Evolutionary conservation across 2,888 invertebrate genomes (phyloP).

Genomic region (Folsomia manolachei): DNA sequence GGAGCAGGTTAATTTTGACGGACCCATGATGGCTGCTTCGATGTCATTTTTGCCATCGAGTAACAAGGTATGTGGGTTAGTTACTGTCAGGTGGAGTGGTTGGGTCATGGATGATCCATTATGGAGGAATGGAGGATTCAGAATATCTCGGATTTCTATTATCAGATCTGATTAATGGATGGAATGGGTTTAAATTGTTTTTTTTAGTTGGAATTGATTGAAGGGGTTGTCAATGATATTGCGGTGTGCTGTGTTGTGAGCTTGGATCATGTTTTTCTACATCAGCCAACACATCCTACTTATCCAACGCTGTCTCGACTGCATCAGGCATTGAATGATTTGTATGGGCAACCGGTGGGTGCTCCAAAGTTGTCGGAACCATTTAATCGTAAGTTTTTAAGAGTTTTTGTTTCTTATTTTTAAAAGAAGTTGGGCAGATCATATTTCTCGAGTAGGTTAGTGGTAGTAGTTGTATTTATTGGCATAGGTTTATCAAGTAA

Average conservation of each 20-base stretch:
- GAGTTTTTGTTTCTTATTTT: no score
- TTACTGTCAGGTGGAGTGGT: no score
- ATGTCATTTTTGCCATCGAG: constrained; percentile 58
- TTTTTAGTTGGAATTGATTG: constrained; percentile 76
- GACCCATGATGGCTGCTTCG: constrained; percentile 29
- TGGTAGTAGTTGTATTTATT: no score
- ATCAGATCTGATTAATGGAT: neutral
- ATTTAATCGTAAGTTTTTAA: constrained; percentile 68
- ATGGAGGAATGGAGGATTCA: no score
- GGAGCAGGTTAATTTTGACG: constrained; percentile 57
- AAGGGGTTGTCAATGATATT: constrained; percentile 90
- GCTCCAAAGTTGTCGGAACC: constrained; percentile 78
- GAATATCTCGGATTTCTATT: no score
- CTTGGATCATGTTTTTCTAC: constrained; percentile 88
- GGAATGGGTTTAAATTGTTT: constrained; percentile 25
- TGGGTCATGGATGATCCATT: no score
- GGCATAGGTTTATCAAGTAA: no score
- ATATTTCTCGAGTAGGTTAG: no score
- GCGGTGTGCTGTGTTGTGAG: constrained; percentile 80
- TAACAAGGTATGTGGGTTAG: constrained; percentile 58
- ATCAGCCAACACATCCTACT: constrained; percentile 91
- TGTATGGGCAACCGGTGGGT: constrained; percentile 70
- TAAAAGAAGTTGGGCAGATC: no score
- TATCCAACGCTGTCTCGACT: constrained; percentile 78
- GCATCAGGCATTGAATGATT: constrained; percentile 75